Conservation (phyloP, 2,888 invertebrate genomes). For the Hydropsyche betteni region DNA sequence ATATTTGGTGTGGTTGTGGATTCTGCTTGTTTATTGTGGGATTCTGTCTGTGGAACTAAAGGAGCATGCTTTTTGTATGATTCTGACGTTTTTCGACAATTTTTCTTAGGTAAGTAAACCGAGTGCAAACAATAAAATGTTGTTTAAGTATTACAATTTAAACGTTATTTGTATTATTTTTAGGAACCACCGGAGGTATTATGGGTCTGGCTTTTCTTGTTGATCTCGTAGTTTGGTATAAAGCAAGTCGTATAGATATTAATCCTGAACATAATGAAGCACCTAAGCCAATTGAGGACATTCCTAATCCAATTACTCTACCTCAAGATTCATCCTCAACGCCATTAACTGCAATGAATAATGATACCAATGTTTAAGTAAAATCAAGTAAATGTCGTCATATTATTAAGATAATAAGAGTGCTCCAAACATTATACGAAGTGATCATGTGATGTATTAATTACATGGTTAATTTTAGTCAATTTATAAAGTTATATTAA, state of each 20-base stretch:
- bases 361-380: conserved; percentile 28
- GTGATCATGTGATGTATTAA: too few relatives aligned
- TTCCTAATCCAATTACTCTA: conserved; percentile 37
- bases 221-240: conserved; percentile 89
- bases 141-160: conserved; percentile 2
- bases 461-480: background rate
- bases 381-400: background rate
- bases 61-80: conserved; percentile 92
- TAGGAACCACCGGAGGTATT: conserved; percentile 86
- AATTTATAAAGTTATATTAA: conserved; percentile 4
- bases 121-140: background rate
- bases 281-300: conserved; percentile 42
- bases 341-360: conserved; percentile 44
- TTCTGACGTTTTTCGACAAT: conserved; percentile 81
- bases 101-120: conserved; percentile 76
- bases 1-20: conserved; percentile 93
- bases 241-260: conserved; percentile 83
- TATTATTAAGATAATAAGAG: too few relatives aligned
- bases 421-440: too few relatives aligned
- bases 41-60: conserved; percentile 79
- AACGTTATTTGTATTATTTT: conserved; percentile 41
- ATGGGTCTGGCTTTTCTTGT: conserved; percentile 88
- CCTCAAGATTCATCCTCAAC: conserved; percentile 46
- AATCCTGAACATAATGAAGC: conserved; percentile 61
- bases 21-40: conserved; percentile 89